phyloP scores from a whole-genome alignment of 2,113 vertebrate genomes.

The Psephotus haematonotus region DNA sequence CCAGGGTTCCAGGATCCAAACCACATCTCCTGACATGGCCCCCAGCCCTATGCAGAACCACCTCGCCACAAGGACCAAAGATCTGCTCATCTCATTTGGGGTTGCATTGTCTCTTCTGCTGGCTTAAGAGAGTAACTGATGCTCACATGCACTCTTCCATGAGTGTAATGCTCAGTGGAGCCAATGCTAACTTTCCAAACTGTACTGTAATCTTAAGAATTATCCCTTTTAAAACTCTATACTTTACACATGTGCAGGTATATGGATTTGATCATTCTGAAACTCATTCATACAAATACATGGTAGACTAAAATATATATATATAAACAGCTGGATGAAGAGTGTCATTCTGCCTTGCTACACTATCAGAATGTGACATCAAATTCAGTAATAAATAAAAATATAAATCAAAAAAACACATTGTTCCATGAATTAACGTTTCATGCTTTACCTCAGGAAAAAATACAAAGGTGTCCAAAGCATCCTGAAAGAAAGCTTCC shows the following conservation, averaged over 20 bases:
- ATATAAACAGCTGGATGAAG: not conserved
- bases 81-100: not conserved
- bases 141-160: rapidly evolving
- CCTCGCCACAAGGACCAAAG: not conserved
- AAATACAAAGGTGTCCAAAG: not conserved
- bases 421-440: not conserved
- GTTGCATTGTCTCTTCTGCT: not conserved
- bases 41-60: not conserved
- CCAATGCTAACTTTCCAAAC: not conserved
- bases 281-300: not conserved
- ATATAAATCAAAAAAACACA: slow-evolving; percentile 33
- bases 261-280: slow-evolving; percentile 2
- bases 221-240: not conserved
- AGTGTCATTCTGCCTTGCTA: slow-evolving; percentile 14
- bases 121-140: not conserved
- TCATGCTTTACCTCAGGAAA: slow-evolving; percentile 14
- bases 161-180: not conserved
- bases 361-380: not conserved
- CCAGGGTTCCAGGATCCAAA: not conserved
- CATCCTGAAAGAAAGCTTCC: slow-evolving; percentile 28
- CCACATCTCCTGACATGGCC: not conserved
- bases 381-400: slow-evolving; percentile 52
- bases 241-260: not conserved
- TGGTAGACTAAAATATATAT: not conserved
- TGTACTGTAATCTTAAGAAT: not conserved